Percentiles rank a stretch among this genome's conserved stretches.
These are phyloP conservation scores for Procambarus virginalis DNA, from an alignment of 1,140 invertebrate species.

Conservation along the genomic window DNA sequence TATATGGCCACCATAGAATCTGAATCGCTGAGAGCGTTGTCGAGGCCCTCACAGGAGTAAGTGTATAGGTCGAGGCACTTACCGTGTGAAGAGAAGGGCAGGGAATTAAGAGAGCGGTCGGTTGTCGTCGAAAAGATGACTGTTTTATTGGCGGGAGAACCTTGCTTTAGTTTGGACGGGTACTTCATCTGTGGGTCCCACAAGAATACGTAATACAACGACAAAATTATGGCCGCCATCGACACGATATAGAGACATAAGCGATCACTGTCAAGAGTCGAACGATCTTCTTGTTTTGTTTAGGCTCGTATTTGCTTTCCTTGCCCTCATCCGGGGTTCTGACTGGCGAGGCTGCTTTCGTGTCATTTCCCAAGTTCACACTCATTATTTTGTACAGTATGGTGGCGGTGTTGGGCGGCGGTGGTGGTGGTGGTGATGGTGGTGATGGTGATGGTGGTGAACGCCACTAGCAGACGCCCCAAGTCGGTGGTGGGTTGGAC, in stretches of 20 bases:
- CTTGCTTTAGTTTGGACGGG: constrained; percentile 30
- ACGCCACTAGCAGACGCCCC: not conserved
- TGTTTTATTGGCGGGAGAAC: constrained; percentile 12
- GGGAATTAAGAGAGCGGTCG: constrained; percentile 13
- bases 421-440: not conserved
- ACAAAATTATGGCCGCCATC: constrained; percentile 93
- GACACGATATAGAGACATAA: constrained; percentile 97
- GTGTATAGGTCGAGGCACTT: not conserved
- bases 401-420: constrained; percentile 37
- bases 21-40: no score
- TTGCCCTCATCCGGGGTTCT: constrained; percentile 81
- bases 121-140: not conserved
- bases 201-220: constrained; percentile 95
- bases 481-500: no score
- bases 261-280: constrained; percentile 95
- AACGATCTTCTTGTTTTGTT: constrained; percentile 89
- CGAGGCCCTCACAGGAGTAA: no score
- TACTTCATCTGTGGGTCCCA: constrained; percentile 85
- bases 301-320: constrained; percentile 85
- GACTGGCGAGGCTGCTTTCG: constrained; percentile 57
- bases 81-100: constrained; percentile 4
- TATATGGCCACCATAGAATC: no score
- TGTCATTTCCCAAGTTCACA: constrained; percentile 64
- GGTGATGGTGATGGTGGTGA: constrained; percentile 14
- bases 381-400: constrained; percentile 67